A percentile compares a stretch with the other conserved stretches of the same genome.
phyloP scores from a whole-genome alignment of 2,797 vertebrate genomes.

The Bradypodion pumilum region DNA sequence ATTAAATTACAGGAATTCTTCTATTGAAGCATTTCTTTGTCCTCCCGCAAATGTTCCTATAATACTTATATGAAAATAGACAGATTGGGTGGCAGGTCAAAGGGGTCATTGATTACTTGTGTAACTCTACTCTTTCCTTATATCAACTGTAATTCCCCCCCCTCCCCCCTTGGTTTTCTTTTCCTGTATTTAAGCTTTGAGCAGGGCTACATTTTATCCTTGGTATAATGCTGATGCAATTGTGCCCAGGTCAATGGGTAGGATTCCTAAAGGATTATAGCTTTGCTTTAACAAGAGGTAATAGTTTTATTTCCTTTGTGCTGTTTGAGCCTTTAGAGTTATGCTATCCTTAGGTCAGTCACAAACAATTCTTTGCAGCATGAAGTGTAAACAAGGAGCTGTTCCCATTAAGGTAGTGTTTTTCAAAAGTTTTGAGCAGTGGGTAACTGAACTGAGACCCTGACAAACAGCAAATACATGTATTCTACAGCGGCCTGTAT shows the following conservation, averaged over 20 bases:
- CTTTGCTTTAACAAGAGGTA: conserved; percentile 22
- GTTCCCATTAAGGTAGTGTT: background rate
- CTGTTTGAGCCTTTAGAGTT: conserved; percentile 5
- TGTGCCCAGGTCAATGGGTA: conserved; percentile 16
- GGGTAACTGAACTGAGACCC: background rate
- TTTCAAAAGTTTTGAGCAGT: background rate
- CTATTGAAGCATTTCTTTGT: conserved; percentile 34
- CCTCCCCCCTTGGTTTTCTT: conserved; percentile 54
- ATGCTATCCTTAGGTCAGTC: conserved; percentile 1
- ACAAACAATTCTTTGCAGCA: background rate
- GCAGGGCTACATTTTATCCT: conserved; percentile 22
- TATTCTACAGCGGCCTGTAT: too few relatives aligned
- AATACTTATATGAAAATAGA: conserved; percentile 23
- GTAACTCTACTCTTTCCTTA: conserved; percentile 11
- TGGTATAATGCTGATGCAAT: conserved; percentile 16
- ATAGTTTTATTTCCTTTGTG: conserved; percentile 36
- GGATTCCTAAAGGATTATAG: conserved; percentile 26
- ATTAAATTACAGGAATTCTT: conserved; percentile 24
- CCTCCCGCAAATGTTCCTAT: conserved; percentile 20
- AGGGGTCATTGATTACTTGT: conserved; percentile 25
- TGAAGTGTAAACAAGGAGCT: conserved; percentile 11
- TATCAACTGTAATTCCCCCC: conserved; percentile 17
- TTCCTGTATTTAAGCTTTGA: conserved; percentile 52
- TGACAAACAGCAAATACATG: background rate
- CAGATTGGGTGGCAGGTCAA: conserved; percentile 25